These are phyloP conservation scores for Morpho helenor DNA, from an alignment of 2,888 invertebrate species.

Conservation along the genomic window DNA sequence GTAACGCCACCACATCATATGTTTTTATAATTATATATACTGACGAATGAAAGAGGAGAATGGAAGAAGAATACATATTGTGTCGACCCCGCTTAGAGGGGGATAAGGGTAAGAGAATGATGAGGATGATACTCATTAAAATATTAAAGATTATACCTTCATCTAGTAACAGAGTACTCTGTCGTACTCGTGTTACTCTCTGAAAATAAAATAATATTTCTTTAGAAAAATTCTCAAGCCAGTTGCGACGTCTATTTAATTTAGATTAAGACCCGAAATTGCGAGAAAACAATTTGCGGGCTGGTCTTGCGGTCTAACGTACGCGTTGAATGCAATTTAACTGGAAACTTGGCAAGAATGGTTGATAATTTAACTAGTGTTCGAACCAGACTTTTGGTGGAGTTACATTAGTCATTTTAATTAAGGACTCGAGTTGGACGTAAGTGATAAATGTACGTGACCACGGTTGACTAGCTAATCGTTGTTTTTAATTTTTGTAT, in stretches of 20 bases:
- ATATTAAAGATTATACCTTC: no score
- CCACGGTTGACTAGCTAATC: not conserved
- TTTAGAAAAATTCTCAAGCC: not conserved
- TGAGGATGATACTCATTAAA: no score
- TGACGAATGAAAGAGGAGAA: no score
- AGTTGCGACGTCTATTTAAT: conserved; percentile 13
- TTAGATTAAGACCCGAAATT: conserved; percentile 20
- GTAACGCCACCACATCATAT: no score
- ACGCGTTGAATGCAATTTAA: conserved; percentile 22
- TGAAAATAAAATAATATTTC: not conserved
- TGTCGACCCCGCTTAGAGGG: no score
- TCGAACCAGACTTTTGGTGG: conserved; percentile 16
- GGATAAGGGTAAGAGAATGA: no score
- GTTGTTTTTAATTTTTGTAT: no score
- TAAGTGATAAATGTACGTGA: conserved; percentile 11
- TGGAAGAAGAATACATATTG: no score
- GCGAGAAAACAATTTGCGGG: conserved; percentile 25
- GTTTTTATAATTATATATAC: no score
- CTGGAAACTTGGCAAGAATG: conserved; percentile 24
- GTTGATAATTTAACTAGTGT: conserved; percentile 26
- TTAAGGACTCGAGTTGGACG: conserved; percentile 8
- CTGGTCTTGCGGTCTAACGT: conserved; percentile 18
- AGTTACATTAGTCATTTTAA: conserved; percentile 16
- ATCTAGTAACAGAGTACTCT: no score
- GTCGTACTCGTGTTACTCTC: not conserved